Evolutionary conservation across 2,888 invertebrate genomes (phyloP).

Genomic region (Pelosia muscerda): DNA sequence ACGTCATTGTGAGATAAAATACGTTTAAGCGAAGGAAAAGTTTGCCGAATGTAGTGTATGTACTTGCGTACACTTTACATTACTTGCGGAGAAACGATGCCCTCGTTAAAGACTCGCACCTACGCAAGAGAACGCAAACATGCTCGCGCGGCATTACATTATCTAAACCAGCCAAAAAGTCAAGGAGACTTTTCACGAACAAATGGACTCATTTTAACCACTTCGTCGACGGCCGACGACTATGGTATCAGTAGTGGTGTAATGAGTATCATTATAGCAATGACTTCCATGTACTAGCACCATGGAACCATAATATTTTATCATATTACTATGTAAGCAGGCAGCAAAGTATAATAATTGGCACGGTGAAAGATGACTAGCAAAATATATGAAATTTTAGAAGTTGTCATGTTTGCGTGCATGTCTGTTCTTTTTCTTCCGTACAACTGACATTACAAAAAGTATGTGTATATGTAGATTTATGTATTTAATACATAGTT

Average conservation of each 20-base stretch:
- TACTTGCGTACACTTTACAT: neutral
- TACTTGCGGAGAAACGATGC: neutral
- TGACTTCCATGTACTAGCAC: too few species aligned
- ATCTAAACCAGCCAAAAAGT: slow-evolving; percentile 3
- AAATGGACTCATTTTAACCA: neutral
- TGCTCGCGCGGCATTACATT: neutral
- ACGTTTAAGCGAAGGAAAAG: neutral
- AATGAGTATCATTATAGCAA: slow-evolving; percentile 1
- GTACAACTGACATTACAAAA: too few species aligned
- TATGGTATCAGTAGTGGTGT: neutral
- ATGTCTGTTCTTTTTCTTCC: too few species aligned
- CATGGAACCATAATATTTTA: too few species aligned
- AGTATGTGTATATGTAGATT: too few species aligned
- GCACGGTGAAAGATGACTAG: too few species aligned
- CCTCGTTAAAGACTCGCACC: slow-evolving; percentile 2
- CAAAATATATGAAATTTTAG: too few species aligned
- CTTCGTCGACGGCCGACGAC: neutral
- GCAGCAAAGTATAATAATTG: too few species aligned
- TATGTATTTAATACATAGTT: too few species aligned
- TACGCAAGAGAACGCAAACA: slow-evolving; percentile 4
- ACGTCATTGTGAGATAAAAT: neutral
- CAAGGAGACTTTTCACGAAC: slow-evolving; percentile 3
- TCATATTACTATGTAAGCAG: too few species aligned
- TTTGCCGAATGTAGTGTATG: neutral
- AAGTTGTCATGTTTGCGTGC: too few species aligned